A percentile compares a stretch with the other conserved stretches of the same genome.
phyloP scores from a whole-genome alignment of 2,888 invertebrate species.

The Drosophila fungiperda region DNA sequence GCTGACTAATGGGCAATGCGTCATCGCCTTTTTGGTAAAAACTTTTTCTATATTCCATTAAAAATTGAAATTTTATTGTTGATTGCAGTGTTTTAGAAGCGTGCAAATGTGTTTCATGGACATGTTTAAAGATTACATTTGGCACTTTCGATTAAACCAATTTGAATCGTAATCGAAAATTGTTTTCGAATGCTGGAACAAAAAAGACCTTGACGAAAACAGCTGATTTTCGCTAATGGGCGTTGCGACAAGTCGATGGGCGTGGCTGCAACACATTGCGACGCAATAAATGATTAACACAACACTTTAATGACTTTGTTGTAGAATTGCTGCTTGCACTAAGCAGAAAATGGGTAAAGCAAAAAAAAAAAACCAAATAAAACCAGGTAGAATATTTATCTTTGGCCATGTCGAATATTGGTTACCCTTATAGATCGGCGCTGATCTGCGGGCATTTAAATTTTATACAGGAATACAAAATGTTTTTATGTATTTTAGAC shows the following conservation, averaged over 20 bases:
- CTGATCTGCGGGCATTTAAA: background rate
- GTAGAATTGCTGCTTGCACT: constrained; percentile 69
- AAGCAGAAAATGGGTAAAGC: constrained; percentile 33
- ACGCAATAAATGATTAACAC: constrained; percentile 73
- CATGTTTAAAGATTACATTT: constrained; percentile 30
- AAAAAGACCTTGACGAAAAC: constrained; percentile 53
- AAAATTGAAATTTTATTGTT: constrained; percentile 20
- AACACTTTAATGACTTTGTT: constrained; percentile 75
- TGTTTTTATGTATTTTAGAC: background rate
- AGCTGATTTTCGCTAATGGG: constrained; percentile 70
- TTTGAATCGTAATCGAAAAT: constrained; percentile 43
- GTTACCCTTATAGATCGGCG: background rate
- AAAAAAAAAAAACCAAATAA: constrained; percentile 14
- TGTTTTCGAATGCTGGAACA: constrained; percentile 20
- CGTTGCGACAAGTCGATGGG: constrained; percentile 28
- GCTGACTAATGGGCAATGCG: constrained; percentile 51
- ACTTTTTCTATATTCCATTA: constrained; percentile 7
- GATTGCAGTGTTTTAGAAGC: constrained; percentile 7
- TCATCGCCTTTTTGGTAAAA: constrained; percentile 25
- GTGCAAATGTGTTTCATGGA: constrained; percentile 59
- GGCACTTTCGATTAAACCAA: constrained; percentile 51
- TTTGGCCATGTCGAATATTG: background rate
- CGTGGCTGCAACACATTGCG: constrained; percentile 65
- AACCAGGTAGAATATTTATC: background rate
- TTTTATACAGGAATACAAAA: background rate